phyloP scores from a whole-genome alignment of 2,888 invertebrate genomes.

The Hydrotaea diabolus region DNA sequence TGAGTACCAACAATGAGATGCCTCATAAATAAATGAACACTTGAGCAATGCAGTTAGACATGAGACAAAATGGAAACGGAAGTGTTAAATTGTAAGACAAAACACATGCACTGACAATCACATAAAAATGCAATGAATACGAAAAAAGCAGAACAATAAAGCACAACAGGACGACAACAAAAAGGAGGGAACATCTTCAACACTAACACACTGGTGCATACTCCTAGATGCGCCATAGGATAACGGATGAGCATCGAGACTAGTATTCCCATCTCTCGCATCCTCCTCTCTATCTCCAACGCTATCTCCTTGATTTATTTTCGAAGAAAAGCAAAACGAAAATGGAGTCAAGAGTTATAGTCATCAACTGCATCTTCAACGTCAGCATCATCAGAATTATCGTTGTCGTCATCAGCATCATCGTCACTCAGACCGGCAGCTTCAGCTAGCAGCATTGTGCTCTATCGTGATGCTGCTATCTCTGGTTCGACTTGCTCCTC shows the following conservation, averaged over 20 bases:
- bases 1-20: conserved; percentile 24
- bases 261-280: background rate
- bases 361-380: conserved; percentile 37
- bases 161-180: background rate
- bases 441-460: conserved; percentile 18
- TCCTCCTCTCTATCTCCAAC: background rate
- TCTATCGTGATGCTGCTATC: conserved; percentile 36
- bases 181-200: conserved; percentile 18
- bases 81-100: conserved; percentile 58
- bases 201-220: conserved; percentile 6
- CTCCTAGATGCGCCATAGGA: background rate
- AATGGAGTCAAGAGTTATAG: conserved; percentile 26
- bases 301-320: conserved; percentile 33
- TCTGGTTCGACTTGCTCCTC: conserved; percentile 12
- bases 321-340: conserved; percentile 17
- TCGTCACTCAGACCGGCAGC: conserved; percentile 21
- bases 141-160: conserved; percentile 40
- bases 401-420: conserved; percentile 17
- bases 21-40: conserved; percentile 63
- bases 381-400: conserved; percentile 41
- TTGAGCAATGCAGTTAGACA: conserved; percentile 59
- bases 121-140: conserved; percentile 35
- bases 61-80: conserved; percentile 50
- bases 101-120: conserved; percentile 13
- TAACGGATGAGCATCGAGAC: background rate